Conservation (phyloP, 1,140 invertebrate genomes). For the Bombus pyrosoma region DNA sequence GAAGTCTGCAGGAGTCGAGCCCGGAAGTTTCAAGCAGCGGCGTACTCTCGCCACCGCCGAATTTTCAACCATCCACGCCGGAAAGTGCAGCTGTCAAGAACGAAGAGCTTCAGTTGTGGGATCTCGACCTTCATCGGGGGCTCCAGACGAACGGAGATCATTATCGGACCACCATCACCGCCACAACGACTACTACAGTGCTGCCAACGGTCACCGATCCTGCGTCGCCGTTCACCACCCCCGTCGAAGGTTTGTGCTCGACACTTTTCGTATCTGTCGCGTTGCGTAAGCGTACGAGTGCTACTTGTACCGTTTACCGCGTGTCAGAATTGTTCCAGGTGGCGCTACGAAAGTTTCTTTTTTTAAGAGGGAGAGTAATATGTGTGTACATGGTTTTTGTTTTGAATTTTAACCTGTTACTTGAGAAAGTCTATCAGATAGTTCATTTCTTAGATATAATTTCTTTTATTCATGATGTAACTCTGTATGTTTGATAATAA, state of each 20-base stretch:
- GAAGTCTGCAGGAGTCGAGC: slow-evolving; percentile 83
- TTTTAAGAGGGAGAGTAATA: background rate
- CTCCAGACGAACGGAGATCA: slow-evolving; percentile 61
- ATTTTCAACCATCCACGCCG: slow-evolving; percentile 85
- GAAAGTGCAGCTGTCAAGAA: slow-evolving; percentile 84
- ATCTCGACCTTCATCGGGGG: slow-evolving; percentile 84
- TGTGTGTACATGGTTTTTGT: background rate
- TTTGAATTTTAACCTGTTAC: background rate
- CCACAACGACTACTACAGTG: slow-evolving; percentile 53
- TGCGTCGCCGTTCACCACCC: slow-evolving; percentile 72
- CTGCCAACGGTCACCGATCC: slow-evolving; percentile 54
- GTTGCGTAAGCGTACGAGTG: background rate
- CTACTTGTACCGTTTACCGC: background rate
- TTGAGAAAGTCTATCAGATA: too few species aligned
- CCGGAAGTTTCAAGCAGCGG: slow-evolving; percentile 78
- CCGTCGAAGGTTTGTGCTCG: slow-evolving; percentile 75
- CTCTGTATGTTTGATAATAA: too few species aligned
- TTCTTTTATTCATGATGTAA: too few species aligned
- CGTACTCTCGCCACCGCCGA: slow-evolving; percentile 74
- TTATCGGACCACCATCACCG: slow-evolving; percentile 57
- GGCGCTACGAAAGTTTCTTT: background rate
- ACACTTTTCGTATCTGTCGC: background rate
- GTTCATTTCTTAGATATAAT: background rate
- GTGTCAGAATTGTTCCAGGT: background rate
- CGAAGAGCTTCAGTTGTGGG: slow-evolving; percentile 92